Evolutionary conservation across 2,888 invertebrate genomes (phyloP).

Genomic region (Perithous albicinctus): DNA sequence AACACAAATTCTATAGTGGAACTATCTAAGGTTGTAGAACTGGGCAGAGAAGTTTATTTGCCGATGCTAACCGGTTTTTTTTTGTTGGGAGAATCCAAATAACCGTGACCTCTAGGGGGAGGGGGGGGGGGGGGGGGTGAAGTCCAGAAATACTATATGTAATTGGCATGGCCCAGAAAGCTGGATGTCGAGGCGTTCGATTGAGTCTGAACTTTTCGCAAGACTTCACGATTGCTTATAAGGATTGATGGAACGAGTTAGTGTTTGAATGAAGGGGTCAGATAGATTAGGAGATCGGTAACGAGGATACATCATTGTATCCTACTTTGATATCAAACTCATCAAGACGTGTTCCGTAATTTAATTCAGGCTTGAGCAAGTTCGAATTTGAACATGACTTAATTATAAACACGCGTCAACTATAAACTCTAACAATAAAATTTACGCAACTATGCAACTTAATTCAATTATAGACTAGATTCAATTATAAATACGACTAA

Average conservation of each 20-base stretch:
- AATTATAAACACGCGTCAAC: neutral
- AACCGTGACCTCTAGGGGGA: constrained; percentile 59
- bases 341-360: neutral
- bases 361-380: neutral
- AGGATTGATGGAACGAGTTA: constrained; percentile 28
- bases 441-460: constrained; percentile 7
- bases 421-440: no score
- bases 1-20: neutral
- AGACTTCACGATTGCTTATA: constrained; percentile 17
- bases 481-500: neutral
- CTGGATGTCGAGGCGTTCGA: constrained; percentile 22
- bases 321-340: neutral
- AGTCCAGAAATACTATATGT: constrained; percentile 53
- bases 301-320: neutral
- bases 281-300: constrained; percentile 4
- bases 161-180: constrained; percentile 59
- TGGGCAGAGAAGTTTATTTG: constrained; percentile 26
- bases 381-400: neutral
- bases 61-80: constrained; percentile 61
- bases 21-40: neutral
- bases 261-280: constrained; percentile 22
- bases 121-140: constrained; percentile 26
- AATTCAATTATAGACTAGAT: neutral
- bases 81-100: constrained; percentile 53
- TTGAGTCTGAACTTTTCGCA: constrained; percentile 26